These are phyloP conservation scores for Lepas anatifera DNA, from an alignment of 2,888 invertebrate genomes.

Conservation along the genomic window DNA sequence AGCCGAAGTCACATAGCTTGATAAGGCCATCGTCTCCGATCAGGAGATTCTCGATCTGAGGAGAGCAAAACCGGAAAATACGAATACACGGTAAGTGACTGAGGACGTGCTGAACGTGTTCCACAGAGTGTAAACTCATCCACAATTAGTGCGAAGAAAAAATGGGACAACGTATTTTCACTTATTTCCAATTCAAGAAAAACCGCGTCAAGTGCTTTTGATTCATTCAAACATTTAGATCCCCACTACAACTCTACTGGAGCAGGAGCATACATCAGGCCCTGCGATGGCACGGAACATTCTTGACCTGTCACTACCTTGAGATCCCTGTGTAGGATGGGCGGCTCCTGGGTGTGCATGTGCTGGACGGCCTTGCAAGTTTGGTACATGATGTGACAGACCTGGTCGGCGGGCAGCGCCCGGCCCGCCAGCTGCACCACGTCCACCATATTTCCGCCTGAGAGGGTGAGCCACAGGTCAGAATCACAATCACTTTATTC, in stretches of 20 bases:
- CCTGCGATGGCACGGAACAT: neutral
- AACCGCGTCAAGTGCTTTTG: too few species aligned
- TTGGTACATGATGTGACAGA: constrained; percentile 81
- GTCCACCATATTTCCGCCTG: constrained; percentile 53
- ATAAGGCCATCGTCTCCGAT: constrained; percentile 70
- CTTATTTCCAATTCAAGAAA: too few species aligned
- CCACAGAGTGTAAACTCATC: too few species aligned
- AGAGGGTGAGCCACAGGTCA: too few species aligned
- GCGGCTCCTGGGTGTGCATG: constrained; percentile 72
- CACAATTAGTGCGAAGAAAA: too few species aligned
- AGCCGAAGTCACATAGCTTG: constrained; percentile 96
- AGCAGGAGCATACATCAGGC: neutral
- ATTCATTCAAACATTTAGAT: neutral
- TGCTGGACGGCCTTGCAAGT: constrained; percentile 79
- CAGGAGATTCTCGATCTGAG: constrained; percentile 82
- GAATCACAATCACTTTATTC: too few species aligned
- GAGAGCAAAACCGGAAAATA: too few species aligned
- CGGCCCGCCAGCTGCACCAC: constrained; percentile 42
- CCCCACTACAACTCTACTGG: neutral
- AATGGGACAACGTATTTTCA: too few species aligned
- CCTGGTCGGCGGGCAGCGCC: constrained; percentile 50
- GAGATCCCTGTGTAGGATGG: constrained; percentile 90
- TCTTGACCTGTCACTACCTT: too few species aligned
- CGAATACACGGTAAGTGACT: too few species aligned
- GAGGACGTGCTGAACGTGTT: too few species aligned